Conservation (phyloP, 1,140 invertebrate genomes). For the Potamilus streckersoni region DNA sequence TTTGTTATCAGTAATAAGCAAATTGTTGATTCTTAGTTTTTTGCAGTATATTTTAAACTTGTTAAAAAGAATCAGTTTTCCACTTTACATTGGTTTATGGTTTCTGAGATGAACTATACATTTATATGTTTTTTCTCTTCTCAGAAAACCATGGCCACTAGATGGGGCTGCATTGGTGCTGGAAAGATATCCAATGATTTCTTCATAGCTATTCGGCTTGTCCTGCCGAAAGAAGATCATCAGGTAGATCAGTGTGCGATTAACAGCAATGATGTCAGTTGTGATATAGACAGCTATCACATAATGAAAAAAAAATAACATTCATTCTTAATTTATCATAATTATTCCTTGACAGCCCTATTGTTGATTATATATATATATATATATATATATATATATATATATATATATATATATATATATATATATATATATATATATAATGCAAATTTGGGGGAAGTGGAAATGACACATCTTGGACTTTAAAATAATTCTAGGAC, state of each 20-base stretch:
- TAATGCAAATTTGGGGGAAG: neutral
- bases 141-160: slow-evolving; percentile 7
- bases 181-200: slow-evolving; percentile 86
- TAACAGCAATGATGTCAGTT: neutral
- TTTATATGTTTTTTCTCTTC: too few species aligned
- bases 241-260: slow-evolving; percentile 52
- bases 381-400: too few species aligned
- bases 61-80: too few species aligned
- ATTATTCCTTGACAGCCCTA: too few species aligned
- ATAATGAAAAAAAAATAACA: neutral
- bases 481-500: too few species aligned
- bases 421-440: neutral
- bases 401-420: neutral
- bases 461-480: neutral
- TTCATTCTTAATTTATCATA: neutral
- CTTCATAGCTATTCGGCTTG: slow-evolving; percentile 74
- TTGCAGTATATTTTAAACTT: too few species aligned
- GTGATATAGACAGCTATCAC: neutral
- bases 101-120: too few species aligned
- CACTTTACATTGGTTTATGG: too few species aligned
- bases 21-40: too few species aligned
- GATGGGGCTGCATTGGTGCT: slow-evolving; percentile 73
- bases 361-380: neutral
- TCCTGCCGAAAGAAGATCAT: slow-evolving; percentile 76
- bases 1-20: too few species aligned